A percentile compares a stretch with the other conserved stretches of the same genome.
Evolutionary conservation across 2,797 vertebrate species (phyloP).

Genomic region (Pseudochirops cupreus): DNA sequence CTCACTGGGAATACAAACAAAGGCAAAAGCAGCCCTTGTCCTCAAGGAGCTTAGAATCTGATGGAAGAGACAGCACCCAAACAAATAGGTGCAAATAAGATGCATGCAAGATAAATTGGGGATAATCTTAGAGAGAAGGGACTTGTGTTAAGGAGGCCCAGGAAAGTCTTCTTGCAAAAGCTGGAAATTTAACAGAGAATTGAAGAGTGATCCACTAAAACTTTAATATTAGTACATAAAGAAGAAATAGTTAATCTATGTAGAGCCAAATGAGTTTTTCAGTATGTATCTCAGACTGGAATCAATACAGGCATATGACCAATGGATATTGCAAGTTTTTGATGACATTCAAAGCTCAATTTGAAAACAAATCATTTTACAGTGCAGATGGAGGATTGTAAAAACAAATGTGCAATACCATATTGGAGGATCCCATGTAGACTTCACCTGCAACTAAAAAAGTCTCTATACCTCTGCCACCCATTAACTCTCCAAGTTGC

Average conservation of each 20-base stretch:
- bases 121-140: not conserved
- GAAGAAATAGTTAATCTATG: slow-evolving; percentile 13
- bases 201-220: slow-evolving; percentile 22
- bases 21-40: not conserved
- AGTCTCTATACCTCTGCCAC: not conserved
- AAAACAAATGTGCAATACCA: slow-evolving; percentile 33
- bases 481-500: not conserved
- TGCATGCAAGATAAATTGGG: not conserved
- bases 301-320: slow-evolving; percentile 6
- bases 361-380: slow-evolving; percentile 44
- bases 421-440: not conserved
- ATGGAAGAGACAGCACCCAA: not conserved
- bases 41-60: not conserved
- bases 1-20: not conserved
- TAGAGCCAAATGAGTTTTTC: slow-evolving; percentile 26
- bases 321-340: not conserved
- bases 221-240: slow-evolving; percentile 35
- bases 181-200: not conserved
- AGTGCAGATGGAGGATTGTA: slow-evolving; percentile 22
- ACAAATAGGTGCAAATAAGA: not conserved
- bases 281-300: slow-evolving; percentile 10
- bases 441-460: not conserved
- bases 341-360: slow-evolving; percentile 42
- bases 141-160: not conserved
- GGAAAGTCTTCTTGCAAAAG: not conserved